Evolutionary conservation across 2,797 vertebrate genomes (phyloP).

Genomic region (Holocentrus rufus): DNA sequence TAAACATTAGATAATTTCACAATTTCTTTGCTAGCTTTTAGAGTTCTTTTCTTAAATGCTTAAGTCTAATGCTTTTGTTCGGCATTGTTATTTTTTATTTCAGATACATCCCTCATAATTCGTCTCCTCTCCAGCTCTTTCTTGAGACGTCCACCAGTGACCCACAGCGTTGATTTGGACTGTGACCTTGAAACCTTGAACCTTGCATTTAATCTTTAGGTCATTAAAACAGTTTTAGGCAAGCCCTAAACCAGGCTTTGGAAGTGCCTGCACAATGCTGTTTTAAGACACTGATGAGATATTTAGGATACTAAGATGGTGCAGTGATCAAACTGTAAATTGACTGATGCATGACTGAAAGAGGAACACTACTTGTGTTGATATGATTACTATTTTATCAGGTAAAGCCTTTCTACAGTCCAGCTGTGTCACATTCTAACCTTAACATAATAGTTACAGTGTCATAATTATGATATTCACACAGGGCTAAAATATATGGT

Average conservation of each 20-base stretch:
- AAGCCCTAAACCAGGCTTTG: constrained; percentile 65
- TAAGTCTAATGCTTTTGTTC: constrained; percentile 15
- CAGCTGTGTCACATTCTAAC: constrained; percentile 35
- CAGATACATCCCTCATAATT: constrained; percentile 31
- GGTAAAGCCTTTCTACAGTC: constrained; percentile 58
- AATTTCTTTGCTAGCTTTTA: neutral
- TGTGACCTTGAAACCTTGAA: constrained; percentile 39
- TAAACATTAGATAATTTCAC: neutral
- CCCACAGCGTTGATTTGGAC: constrained; percentile 31
- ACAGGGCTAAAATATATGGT: constrained; percentile 50
- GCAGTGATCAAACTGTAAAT: constrained; percentile 53
- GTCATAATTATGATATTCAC: constrained; percentile 26
- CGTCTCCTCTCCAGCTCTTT: constrained; percentile 34
- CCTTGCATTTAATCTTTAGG: constrained; percentile 47
- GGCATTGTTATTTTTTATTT: constrained; percentile 37
- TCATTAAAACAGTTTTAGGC: constrained; percentile 37
- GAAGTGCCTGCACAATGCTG: constrained; percentile 75
- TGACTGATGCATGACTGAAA: constrained; percentile 65
- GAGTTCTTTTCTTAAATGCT: neutral
- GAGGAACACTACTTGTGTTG: constrained; percentile 55
- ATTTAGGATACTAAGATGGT: constrained; percentile 40
- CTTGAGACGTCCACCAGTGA: constrained; percentile 59
- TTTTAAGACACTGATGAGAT: constrained; percentile 37
- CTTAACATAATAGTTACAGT: constrained; percentile 33
- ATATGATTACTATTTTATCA: constrained; percentile 57